Evolutionary conservation across 2,113 vertebrate species (phyloP), one percentile per base, ranked within the genome.

Genomic region (Paedocypris sp.): DNA sequence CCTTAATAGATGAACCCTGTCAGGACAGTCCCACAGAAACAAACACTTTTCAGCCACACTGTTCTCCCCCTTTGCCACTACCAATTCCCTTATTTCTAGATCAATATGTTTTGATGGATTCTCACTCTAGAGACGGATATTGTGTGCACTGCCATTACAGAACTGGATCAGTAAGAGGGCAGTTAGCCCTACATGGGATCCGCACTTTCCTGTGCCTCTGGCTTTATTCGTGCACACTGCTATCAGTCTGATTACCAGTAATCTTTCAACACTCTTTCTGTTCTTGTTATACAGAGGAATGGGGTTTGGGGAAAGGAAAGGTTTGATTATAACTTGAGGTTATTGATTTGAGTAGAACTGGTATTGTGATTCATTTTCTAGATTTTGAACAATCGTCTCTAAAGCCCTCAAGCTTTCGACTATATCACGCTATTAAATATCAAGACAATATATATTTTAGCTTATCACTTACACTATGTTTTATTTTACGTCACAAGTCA

Each of bases 21-120:
- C 83, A 85, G 83, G 75, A 78, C 73, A 74, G 81, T 77, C 75
- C 74, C 71, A 74, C 74, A 79, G 76, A 81, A 82, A 80, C 80
- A 71, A 83, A 84, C 80, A 78, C 78, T 82, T 83, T 80, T 80
- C 79, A 80, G 79, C 80, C 83, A 83, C 79, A 78, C 78, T 81
- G 77, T 36, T 80, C 79, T 77, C 78, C 74, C 76, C 75, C 75
- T 73, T 45, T 16, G 76, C 76, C 81, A 76, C 77, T 77, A 71
- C 80, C 83, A 82, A 85, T 85, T 82, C 83, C 79, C 79, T 66
- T 80, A 80, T 81, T 82, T 74, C 68, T 72, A 75, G 83, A 87
- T 87, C 82, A 83, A 86, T 87, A 85, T 84, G 81, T 83, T 85
- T 82, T 85, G 85, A 87, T 84, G 84, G 82, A 87, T 86, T 82